Conservation (phyloP, 2,113 vertebrate species). For the Amia ocellicauda region DNA sequence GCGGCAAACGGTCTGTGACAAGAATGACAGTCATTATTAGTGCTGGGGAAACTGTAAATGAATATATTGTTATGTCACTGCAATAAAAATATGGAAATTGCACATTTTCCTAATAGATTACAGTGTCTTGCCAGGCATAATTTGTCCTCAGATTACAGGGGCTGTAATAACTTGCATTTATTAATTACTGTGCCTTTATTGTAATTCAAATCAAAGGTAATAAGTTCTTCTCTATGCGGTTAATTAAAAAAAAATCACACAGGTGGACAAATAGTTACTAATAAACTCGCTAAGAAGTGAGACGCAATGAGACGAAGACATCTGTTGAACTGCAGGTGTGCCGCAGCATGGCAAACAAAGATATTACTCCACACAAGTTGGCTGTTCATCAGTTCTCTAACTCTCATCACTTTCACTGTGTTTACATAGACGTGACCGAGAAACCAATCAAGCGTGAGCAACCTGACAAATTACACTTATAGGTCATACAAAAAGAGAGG, state of each 20-base stretch:
- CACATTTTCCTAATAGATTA: conserved; percentile 24
- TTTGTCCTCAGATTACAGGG: background rate
- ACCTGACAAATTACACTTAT: background rate
- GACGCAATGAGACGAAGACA: conserved; percentile 21
- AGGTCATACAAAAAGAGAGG: background rate
- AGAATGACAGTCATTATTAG: conserved; percentile 16
- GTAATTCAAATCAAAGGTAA: conserved; percentile 16
- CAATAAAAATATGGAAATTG: conserved; percentile 21
- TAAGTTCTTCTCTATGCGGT: background rate
- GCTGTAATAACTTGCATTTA: conserved; percentile 25
- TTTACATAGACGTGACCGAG: background rate
- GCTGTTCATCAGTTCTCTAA: too few species aligned
- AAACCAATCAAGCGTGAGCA: background rate
- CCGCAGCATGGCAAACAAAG: too few species aligned
- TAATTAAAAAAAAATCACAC: conserved; percentile 25
- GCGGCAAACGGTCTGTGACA: too few species aligned
- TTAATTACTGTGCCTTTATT: conserved; percentile 12
- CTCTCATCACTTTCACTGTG: too few species aligned
- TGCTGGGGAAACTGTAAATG: conserved; percentile 21
- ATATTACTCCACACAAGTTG: too few species aligned
- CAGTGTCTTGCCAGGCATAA: conserved; percentile 10
- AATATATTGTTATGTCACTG: conserved; percentile 25
- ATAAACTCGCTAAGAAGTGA: conserved; percentile 12
- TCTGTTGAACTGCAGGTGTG: conserved; percentile 18
- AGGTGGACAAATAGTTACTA: conserved; percentile 24